Base-by-base conservation (phyloP, 2,113 vertebrate genomes). In the Tiliqua scincoides region DNA sequence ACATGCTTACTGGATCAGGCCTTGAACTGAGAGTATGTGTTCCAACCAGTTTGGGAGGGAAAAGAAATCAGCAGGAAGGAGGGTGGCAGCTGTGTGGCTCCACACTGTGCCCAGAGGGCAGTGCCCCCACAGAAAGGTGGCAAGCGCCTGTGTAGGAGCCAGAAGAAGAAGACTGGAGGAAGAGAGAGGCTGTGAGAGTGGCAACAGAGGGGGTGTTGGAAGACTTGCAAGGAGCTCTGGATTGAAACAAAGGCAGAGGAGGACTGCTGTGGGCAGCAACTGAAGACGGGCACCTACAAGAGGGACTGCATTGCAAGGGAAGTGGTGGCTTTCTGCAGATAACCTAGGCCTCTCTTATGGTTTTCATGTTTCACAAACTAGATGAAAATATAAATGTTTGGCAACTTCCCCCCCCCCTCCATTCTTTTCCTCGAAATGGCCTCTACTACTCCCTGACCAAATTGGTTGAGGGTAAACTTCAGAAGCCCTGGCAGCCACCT, bases 11-110 rank as follows among this genome's bases (percentile, higher is more conserved):
- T 70, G 35, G 63, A 70, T 85, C 75, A 85, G 75, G 18, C 25
- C 25, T 85, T 85, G 78, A 85, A 85, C n/a, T 17, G 63, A 59
- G 52, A 85, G 75, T 63, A 61, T 71, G 65, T 79, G 75, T 70
- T 78, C 32, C 43, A 78, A 77, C 78, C 62, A 59, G 35, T 32
- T 85, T 78, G 32, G 63, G 10, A 32, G 21, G 9, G 2, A 12
- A 32, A 71, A 71, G 65, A n/a, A 48, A 59, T 6, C 67, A 30
- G 32, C 4, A 35, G 65, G 25, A 27, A 57, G 48, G 17, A 43
- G 23, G 78, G 59, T 59, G 32, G 4, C 32, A 37, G 10, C 32
- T n/a, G 48, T 25, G 27, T 62, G 75, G 65, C 75, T 17, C 3
- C 2, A 15, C 40, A 48, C 63, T 43, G 70, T 85, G 65, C 84